These are phyloP conservation scores for Lycodopsis pacificus DNA, from an alignment of 2,797 vertebrate species.

Conservation along the genomic window DNA sequence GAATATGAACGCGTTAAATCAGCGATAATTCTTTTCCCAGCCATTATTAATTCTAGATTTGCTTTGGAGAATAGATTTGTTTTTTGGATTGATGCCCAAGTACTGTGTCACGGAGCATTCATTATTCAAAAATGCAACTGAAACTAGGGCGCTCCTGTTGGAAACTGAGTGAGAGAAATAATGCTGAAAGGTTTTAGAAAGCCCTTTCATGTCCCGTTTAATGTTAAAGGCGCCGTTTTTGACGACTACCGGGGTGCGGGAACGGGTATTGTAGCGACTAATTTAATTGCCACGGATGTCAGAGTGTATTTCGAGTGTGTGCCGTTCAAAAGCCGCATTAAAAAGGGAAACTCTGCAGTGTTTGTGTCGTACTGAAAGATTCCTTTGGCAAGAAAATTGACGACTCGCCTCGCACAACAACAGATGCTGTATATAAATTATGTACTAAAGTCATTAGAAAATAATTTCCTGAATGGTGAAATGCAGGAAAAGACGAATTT, in stretches of 20 bases:
- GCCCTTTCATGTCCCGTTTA: slow-evolving; percentile 62
- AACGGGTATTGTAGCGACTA: slow-evolving; percentile 56
- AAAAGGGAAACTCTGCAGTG: slow-evolving; percentile 36
- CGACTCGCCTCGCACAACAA: slow-evolving; percentile 66
- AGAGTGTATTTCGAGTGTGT: slow-evolving; percentile 59
- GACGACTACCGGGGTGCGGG: slow-evolving; percentile 31
- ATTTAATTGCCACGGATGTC: slow-evolving; percentile 72
- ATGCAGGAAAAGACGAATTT: slow-evolving; percentile 21
- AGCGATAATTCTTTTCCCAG: slow-evolving; percentile 57
- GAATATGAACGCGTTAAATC: slow-evolving; percentile 59
- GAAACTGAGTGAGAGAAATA: slow-evolving; percentile 58
- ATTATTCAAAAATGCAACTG: slow-evolving; percentile 63
- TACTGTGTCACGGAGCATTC: slow-evolving; percentile 64
- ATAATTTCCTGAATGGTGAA: slow-evolving; percentile 75
- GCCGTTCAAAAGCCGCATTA: slow-evolving; percentile 45
- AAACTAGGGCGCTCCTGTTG: slow-evolving; percentile 61
- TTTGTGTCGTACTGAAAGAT: slow-evolving; percentile 68
- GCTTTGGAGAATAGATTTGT: slow-evolving; percentile 66
- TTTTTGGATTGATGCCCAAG: slow-evolving; percentile 63
- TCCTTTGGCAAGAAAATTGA: slow-evolving; percentile 73
- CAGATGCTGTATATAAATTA: slow-evolving; percentile 83
- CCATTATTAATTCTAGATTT: slow-evolving; percentile 71
- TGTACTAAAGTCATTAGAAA: slow-evolving; percentile 78
- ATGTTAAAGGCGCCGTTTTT: slow-evolving; percentile 39
- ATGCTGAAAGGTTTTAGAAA: slow-evolving; percentile 71